Conservation (phyloP, 2,888 invertebrate genomes). For the Pachliopta kotzebuea region DNA sequence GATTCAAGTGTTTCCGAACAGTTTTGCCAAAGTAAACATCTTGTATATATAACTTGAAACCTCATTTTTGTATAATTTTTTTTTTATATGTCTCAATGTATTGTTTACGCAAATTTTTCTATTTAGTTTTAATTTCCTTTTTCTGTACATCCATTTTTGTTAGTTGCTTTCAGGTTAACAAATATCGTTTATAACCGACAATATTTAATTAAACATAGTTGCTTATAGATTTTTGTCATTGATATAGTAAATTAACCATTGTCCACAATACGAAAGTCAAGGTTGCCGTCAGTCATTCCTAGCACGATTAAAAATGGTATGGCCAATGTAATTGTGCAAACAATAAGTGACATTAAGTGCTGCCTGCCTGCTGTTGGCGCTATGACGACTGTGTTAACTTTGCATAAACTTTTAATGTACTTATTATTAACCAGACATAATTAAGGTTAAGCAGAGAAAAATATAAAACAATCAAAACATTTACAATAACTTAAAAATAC, state of each 20-base stretch:
- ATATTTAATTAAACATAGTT: not conserved
- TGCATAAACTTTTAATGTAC: not conserved
- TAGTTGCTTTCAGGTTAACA: no score
- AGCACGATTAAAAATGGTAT: conserved; percentile 12
- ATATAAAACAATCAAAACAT: no score
- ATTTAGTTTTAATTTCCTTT: no score
- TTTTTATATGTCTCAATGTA: no score
- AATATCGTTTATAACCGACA: not conserved
- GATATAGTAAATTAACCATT: conserved; percentile 3
- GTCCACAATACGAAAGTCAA: conserved; percentile 18
- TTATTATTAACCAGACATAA: not conserved
- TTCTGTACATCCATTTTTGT: no score
- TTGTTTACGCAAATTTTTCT: no score
- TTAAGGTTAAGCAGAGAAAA: no score
- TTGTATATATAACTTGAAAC: no score
- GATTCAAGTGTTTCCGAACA: no score
- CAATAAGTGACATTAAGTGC: conserved; percentile 17
- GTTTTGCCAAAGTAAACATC: no score
- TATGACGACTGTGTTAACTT: conserved; percentile 2
- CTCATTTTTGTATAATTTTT: no score
- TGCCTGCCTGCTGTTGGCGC: not conserved
- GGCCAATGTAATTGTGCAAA: conserved; percentile 21
- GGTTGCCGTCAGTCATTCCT: conserved; percentile 21
- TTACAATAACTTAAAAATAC: no score
- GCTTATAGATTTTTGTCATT: not conserved